Evolutionary conservation across 2,797 vertebrate genomes (phyloP).

Genomic region (Eleutherodactylus coqui): DNA sequence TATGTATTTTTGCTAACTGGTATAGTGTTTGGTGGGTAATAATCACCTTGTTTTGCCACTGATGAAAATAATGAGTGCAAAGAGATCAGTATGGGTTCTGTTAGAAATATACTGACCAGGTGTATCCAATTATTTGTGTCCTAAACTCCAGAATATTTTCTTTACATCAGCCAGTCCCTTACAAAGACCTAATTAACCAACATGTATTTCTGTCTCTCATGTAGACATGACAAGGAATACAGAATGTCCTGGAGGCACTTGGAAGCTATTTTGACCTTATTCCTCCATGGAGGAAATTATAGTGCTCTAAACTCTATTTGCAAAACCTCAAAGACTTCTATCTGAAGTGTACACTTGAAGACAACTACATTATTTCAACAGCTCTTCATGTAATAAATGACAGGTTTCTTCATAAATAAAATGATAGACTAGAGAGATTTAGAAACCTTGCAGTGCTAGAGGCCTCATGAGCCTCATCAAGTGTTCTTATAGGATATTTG

Average conservation of each 20-base stretch:
- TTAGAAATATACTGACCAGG: background rate
- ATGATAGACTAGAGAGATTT: constrained; percentile 40
- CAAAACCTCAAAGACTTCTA: constrained; percentile 28
- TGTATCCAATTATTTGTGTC: background rate
- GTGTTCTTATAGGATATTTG: constrained; percentile 21
- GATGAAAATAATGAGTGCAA: background rate
- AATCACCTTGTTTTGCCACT: background rate
- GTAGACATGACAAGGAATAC: background rate
- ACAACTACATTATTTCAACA: constrained; percentile 37
- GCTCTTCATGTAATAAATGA: constrained; percentile 51
- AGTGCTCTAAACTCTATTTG: constrained; percentile 38
- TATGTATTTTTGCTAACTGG: background rate
- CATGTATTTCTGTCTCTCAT: background rate
- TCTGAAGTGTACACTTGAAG: constrained; percentile 42
- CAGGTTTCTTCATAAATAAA: constrained; percentile 47
- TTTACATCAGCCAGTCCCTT: background rate
- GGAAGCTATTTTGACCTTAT: constrained; percentile 9
- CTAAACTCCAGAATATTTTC: background rate
- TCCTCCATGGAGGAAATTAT: constrained; percentile 46
- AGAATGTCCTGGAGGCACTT: background rate
- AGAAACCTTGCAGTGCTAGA: constrained; percentile 7
- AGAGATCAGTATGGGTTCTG: background rate
- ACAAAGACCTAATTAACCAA: background rate
- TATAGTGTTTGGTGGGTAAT: background rate
- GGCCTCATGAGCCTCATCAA: constrained; percentile 13